Percentiles rank a stretch among this genome's conserved stretches.
Evolutionary conservation across 2,888 invertebrate species (phyloP).

Genomic region (Drosophila lacicola): DNA sequence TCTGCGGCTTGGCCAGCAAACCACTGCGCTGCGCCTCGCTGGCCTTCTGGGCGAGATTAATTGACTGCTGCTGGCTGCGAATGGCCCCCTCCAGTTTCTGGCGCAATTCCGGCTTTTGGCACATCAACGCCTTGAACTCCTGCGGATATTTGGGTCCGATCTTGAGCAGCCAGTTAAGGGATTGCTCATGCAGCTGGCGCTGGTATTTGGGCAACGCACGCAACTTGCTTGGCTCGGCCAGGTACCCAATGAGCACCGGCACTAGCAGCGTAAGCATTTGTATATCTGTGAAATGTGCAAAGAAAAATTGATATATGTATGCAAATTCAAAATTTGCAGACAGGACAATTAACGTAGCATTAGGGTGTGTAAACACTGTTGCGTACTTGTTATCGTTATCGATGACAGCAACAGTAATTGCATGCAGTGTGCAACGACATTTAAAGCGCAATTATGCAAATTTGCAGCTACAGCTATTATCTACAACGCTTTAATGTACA

Average conservation of each 20-base stretch:
- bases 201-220: constrained; percentile 88
- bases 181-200: constrained; percentile 93
- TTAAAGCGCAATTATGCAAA: constrained; percentile 57
- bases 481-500: constrained; percentile 16
- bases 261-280: constrained; percentile 95
- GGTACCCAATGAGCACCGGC: constrained; percentile 94
- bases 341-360: constrained; percentile 28
- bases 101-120: constrained; percentile 92
- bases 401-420: constrained; percentile 23
- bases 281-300: constrained; percentile 88
- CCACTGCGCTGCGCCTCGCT: constrained; percentile 85
- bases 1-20: constrained; percentile 84
- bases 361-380: constrained; percentile 6
- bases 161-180: constrained; percentile 94
- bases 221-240: constrained; percentile 89
- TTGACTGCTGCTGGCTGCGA: constrained; percentile 89
- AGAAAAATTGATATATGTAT: neutral
- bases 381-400: constrained; percentile 9
- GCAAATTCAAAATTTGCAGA: neutral
- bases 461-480: constrained; percentile 42
- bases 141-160: constrained; percentile 97
- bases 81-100: constrained; percentile 94
- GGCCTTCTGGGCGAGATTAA: constrained; percentile 85
- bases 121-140: constrained; percentile 96
- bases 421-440: constrained; percentile 67